Conservation (phyloP, 2,797 vertebrate species). For the Mionectes olivaceus region DNA sequence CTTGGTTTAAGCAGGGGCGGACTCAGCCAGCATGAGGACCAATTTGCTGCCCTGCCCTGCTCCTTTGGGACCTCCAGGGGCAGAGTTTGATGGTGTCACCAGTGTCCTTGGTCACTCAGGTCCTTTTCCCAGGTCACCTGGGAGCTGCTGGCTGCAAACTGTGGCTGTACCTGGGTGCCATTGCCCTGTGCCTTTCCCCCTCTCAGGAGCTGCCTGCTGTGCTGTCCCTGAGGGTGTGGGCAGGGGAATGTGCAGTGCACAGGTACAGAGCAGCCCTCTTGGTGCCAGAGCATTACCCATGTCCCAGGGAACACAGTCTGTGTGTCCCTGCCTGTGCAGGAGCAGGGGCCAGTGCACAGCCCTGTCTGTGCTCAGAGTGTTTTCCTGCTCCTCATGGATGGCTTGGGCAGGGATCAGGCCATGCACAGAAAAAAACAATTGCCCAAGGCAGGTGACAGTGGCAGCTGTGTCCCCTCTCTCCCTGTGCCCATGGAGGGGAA, state of each 20-base stretch:
- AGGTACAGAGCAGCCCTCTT: neutral
- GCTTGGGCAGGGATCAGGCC: neutral
- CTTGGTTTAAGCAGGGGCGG: neutral
- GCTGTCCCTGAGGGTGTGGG: neutral
- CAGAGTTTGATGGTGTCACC: neutral
- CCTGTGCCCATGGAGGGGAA: neutral
- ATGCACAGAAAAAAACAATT: neutral
- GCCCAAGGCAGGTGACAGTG: neutral
- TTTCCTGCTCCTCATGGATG: neutral
- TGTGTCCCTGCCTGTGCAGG: neutral
- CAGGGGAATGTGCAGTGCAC: rapidly evolving
- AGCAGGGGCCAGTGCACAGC: neutral
- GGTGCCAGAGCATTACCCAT: rapidly evolving
- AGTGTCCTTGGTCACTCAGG: neutral
- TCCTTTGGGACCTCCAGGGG: neutral
- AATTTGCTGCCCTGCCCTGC: neutral
- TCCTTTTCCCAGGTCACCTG: neutral
- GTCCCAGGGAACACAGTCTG: neutral
- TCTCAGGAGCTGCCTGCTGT: neutral
- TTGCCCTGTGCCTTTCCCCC: rapidly evolving
- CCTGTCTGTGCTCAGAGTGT: neutral
- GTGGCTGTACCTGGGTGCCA: neutral
- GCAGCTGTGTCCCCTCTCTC: neutral
- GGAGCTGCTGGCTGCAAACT: neutral
- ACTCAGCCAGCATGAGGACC: rapidly evolving